Base-by-base conservation (phyloP, 2,113 vertebrate genomes). In the Gallinago paraguaiae region DNA sequence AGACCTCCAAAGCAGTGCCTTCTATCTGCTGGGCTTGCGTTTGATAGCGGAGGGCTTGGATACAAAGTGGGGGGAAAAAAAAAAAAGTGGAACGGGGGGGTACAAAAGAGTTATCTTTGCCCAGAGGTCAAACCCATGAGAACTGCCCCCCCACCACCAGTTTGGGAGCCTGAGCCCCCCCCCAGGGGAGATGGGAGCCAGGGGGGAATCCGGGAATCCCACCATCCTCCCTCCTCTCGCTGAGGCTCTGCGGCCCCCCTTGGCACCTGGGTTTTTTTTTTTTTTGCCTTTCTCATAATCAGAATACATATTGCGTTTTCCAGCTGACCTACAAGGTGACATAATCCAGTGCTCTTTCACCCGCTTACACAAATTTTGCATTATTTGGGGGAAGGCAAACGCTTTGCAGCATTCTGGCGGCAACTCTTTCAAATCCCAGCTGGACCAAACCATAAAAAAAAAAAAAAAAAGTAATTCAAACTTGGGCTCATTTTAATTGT, bases 1-100 rank as follows among this genome's bases (percentile, higher is more conserved):
- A 91, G 97, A 98, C 97, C 97, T 97, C 98, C 96, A 96, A 96
- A 97, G 97, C 96, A 94, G 97, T 39, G 54, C 16, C 87, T 46
- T 82, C 95, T 92, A 41, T 95, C 93, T 60, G 91, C 96, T 95
- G 95, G 92, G 92, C 95, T 96, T 96, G 95, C 92, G 91, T 95
- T 97, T 97, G 95, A 86, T 41, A 94, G 95, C 85, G 7, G 71
- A 90, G 94, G 88, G 17, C 94, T 95, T 41, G 67, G 96, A 88
- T 95, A 92, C 91, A 86, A 70, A 90, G 95, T 91, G 87, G 93
- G 41, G 41, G 41, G 15, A 16, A 43, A 43, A 43, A 43, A 43
- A 43, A 16, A 72, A 81, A 89, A 92, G 85, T 20, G 91, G 87
- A 91, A 67, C 90, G 64, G 46, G 80, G 88, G 80, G 90, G 35